Percentiles rank a stretch among this genome's conserved stretches.
Evolutionary conservation across 2,888 invertebrate species (phyloP).

Genomic region (Eilema depressum): DNA sequence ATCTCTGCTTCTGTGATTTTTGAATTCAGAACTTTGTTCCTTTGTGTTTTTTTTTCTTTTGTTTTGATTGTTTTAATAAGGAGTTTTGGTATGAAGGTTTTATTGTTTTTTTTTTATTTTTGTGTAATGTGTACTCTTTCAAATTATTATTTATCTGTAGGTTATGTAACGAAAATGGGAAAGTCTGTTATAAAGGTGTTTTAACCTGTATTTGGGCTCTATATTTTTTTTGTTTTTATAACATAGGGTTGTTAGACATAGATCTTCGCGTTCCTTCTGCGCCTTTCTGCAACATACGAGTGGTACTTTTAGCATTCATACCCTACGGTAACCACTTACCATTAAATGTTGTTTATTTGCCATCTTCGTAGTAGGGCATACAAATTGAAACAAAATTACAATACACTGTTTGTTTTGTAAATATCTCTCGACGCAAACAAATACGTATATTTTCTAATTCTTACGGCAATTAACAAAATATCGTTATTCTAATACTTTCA

Average conservation of each 20-base stretch:
- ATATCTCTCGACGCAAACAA: not conserved
- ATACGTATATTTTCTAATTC: not conserved
- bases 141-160: not conserved
- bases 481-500: not conserved
- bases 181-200: too few species aligned
- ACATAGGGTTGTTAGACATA: too few species aligned
- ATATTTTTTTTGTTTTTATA: too few species aligned
- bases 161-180: not conserved
- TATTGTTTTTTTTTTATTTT: not conserved
- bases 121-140: not conserved
- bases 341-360: too few species aligned
- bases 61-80: constrained; percentile 10
- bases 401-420: not conserved
- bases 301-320: too few species aligned
- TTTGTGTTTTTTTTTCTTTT: constrained; percentile 10
- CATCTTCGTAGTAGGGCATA: too few species aligned
- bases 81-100: not conserved
- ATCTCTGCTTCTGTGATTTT: constrained; percentile 54
- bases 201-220: too few species aligned
- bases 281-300: too few species aligned
- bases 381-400: not conserved
- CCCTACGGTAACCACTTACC: too few species aligned
- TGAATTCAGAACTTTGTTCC: constrained; percentile 23
- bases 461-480: not conserved
- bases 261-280: too few species aligned